Evolutionary conservation across 2,113 vertebrate genomes (phyloP).

Genomic region (Cyphomyrus plagiostoma): DNA sequence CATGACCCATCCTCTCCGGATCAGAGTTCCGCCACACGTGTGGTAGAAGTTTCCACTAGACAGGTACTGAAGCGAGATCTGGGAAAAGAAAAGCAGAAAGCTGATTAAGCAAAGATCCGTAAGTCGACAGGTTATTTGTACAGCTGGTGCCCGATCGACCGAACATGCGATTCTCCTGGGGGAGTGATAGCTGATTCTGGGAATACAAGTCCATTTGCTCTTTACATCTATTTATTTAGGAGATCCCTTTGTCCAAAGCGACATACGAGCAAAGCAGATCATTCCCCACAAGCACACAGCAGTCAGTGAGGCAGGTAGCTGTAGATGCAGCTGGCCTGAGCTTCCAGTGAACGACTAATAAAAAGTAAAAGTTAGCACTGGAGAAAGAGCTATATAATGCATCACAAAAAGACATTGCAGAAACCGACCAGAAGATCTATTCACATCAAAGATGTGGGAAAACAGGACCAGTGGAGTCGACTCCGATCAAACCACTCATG

Average conservation of each 20-base stretch:
- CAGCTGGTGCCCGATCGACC: neutral
- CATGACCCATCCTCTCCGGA: constrained; percentile 71
- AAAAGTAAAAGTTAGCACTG: neutral
- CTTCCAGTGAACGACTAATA: neutral
- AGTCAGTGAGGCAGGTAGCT: neutral
- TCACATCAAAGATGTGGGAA: neutral
- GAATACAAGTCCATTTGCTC: neutral
- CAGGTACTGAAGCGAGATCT: constrained; percentile 74
- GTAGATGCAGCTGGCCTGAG: neutral
- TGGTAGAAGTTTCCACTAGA: constrained; percentile 58
- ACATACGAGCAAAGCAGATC: neutral
- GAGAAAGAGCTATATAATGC: neutral
- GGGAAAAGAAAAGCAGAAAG: constrained; percentile 12
- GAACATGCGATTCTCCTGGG: neutral
- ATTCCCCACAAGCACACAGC: neutral
- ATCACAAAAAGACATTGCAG: neutral
- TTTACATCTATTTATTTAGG: neutral
- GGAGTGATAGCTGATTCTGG: neutral
- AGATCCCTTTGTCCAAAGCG: neutral
- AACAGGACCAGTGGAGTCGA: neutral
- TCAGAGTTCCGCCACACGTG: constrained; percentile 78
- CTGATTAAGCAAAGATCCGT: neutral
- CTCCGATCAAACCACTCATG: neutral
- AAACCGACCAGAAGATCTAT: neutral
- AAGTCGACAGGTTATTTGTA: neutral